Percentiles rank a stretch among this genome's conserved stretches.
phyloP scores from a whole-genome alignment of 2,888 invertebrate genomes.

The Drosophila anceps region DNA sequence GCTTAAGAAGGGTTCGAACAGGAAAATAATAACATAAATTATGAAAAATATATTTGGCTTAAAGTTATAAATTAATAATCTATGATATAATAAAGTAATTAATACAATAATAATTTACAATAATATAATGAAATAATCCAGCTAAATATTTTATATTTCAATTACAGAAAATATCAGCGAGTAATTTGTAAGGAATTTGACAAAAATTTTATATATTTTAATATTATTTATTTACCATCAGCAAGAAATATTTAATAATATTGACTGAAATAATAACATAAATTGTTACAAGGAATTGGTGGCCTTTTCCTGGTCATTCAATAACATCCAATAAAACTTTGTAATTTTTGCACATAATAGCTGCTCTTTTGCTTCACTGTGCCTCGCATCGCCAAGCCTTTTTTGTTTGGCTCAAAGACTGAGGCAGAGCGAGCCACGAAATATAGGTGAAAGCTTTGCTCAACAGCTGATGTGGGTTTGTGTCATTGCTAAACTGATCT shows the following conservation, averaged over 20 bases:
- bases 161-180: too few relatives aligned
- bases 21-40: background rate
- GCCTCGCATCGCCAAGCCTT: background rate
- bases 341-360: too few relatives aligned
- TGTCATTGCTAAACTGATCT: slow-evolving; percentile 35
- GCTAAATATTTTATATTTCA: too few relatives aligned
- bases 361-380: slow-evolving; percentile 5
- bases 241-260: too few relatives aligned
- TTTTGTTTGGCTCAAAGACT: slow-evolving; percentile 16
- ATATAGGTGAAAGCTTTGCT: slow-evolving; percentile 57
- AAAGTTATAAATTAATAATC: background rate
- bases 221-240: too few relatives aligned
- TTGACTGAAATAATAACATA: too few relatives aligned
- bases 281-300: too few relatives aligned
- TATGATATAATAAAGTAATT: background rate
- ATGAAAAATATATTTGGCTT: background rate
- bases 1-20: too few relatives aligned
- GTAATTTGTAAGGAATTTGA: too few relatives aligned
- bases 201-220: background rate
- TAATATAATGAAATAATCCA: background rate
- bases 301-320: background rate
- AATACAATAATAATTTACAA: background rate
- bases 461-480: background rate
- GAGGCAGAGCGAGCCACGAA: background rate
- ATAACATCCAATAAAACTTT: background rate